Percentiles rank a stretch among this genome's conserved stretches.
phyloP scores from a whole-genome alignment of 2,888 invertebrate species.

The Anoplius nigerrimus region DNA sequence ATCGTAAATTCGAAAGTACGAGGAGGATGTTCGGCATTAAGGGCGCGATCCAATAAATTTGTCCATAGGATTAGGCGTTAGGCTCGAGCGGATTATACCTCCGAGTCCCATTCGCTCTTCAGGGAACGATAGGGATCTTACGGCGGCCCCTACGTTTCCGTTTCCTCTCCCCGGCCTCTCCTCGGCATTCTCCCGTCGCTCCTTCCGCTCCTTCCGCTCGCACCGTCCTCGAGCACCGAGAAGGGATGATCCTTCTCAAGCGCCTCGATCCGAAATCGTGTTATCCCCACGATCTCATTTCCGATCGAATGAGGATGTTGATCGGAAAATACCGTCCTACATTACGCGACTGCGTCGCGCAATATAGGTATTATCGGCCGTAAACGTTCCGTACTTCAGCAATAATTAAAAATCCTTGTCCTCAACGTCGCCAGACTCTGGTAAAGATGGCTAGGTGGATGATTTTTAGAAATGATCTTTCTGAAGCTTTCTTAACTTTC shows the following conservation, averaged over 20 bases:
- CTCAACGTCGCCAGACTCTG: too few relatives aligned
- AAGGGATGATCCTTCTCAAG: slow-evolving; percentile 42
- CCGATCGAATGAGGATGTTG: too few relatives aligned
- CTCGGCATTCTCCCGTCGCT: too few relatives aligned
- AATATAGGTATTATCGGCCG: too few relatives aligned
- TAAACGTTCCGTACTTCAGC: too few relatives aligned
- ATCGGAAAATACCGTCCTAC: too few relatives aligned
- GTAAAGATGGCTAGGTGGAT: too few relatives aligned
- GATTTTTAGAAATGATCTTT: too few relatives aligned
- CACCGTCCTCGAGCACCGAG: slow-evolving; percentile 7
- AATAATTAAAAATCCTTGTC: too few relatives aligned
- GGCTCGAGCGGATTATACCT: slow-evolving; percentile 55
- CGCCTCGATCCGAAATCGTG: slow-evolving; percentile 25
- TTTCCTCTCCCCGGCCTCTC: neutral
- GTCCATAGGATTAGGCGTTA: slow-evolving; percentile 55
- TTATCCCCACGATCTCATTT: slow-evolving; percentile 11
- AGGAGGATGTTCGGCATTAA: slow-evolving; percentile 44
- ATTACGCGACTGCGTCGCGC: too few relatives aligned
- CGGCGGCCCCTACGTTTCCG: slow-evolving; percentile 11
- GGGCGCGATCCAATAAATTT: slow-evolving; percentile 57
- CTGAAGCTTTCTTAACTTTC: too few relatives aligned
- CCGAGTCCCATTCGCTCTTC: slow-evolving; percentile 40
- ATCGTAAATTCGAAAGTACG: slow-evolving; percentile 35
- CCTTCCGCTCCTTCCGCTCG: too few relatives aligned
- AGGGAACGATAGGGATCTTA: slow-evolving; percentile 44